A percentile compares a stretch with the other conserved stretches of the same genome.
phyloP scores from a whole-genome alignment of 2,113 vertebrate species.

The Dromas ardeola region DNA sequence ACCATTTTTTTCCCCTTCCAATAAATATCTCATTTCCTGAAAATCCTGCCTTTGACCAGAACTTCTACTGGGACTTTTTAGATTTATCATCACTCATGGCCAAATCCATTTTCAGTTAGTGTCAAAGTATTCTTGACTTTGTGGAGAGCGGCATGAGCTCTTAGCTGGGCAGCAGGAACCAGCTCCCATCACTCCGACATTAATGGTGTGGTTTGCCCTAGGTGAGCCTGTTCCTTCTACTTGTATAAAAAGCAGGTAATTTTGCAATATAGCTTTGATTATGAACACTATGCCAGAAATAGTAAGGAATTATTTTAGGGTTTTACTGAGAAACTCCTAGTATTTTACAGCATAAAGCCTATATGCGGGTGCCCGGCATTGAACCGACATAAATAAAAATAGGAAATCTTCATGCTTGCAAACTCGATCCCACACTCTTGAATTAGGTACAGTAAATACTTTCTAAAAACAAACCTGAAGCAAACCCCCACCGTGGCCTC shows the following conservation, averaged over 20 bases:
- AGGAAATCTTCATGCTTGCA: not conserved
- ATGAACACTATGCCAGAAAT: not conserved
- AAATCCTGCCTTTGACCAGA: conserved; percentile 7
- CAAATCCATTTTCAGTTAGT: not conserved
- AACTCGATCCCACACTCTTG: not conserved
- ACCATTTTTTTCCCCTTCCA: not conserved
- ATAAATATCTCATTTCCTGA: conserved; percentile 44
- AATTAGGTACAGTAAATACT: not conserved
- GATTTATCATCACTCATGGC: not conserved
- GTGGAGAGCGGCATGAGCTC: not conserved
- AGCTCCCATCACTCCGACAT: not conserved
- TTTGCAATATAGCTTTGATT: not conserved
- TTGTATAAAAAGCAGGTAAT: not conserved
- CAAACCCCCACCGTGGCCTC: accelerated
- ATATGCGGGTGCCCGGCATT: accelerated
- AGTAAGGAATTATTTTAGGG: not conserved
- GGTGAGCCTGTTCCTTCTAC: not conserved
- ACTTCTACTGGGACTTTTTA: not conserved
- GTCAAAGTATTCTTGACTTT: not conserved
- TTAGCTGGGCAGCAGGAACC: not conserved
- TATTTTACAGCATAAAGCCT: not conserved
- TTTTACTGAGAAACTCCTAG: not conserved
- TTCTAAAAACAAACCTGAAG: not conserved
- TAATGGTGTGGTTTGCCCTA: not conserved
- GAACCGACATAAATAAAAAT: not conserved